Percentiles rank a stretch among this genome's conserved stretches.
These are phyloP conservation scores for Athetis lepigone DNA, from an alignment of 2,888 invertebrate genomes.

Conservation along the genomic window DNA sequence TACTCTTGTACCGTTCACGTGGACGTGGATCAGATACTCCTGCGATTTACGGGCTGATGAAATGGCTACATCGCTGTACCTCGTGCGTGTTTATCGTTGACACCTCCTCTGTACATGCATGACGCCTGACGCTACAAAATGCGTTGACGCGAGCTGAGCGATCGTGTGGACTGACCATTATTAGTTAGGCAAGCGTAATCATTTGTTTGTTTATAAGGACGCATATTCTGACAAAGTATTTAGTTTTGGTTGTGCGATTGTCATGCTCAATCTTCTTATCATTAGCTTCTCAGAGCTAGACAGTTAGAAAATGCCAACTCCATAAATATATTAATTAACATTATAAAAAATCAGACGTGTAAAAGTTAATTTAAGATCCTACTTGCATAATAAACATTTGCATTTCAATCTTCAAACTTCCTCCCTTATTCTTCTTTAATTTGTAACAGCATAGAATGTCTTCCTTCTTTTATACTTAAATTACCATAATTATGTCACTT, in stretches of 20 bases:
- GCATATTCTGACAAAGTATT: background rate
- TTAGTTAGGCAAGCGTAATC: conserved; percentile 12
- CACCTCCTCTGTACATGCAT: conserved; percentile 12
- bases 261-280: background rate
- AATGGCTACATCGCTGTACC: background rate
- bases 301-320: too few relatives aligned
- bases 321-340: too few relatives aligned
- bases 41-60: conserved; percentile 1
- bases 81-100: conserved; percentile 38
- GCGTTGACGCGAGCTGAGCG: conserved; percentile 18
- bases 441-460: too few relatives aligned
- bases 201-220: background rate
- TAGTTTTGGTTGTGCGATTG: background rate
- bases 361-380: too few relatives aligned
- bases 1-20: background rate
- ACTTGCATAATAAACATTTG: too few relatives aligned
- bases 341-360: too few relatives aligned
- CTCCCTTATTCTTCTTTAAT: background rate
- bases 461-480: background rate
- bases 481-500: background rate
- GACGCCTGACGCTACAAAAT: conserved; percentile 20
- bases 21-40: conserved; percentile 3
- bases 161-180: conserved; percentile 8
- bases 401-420: too few relatives aligned
- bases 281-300: too few relatives aligned